Conservation (phyloP, 2,888 invertebrate species). For the Melieria omissa region DNA sequence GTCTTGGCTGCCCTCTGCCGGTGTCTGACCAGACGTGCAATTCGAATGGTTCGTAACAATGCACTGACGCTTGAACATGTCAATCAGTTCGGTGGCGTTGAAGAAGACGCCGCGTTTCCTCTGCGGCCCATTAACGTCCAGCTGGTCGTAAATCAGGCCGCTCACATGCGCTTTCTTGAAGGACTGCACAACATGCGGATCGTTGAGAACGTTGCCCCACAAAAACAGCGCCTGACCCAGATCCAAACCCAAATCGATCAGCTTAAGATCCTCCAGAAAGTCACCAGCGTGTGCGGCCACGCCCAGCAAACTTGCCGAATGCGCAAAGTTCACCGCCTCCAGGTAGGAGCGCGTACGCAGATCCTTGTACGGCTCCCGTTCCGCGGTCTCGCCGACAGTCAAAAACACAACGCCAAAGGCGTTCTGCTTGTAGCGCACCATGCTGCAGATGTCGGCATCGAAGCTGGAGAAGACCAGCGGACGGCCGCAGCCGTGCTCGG, state of each 20-base stretch:
- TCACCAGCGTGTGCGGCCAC: conserved; percentile 92
- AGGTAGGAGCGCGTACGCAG: conserved; percentile 81
- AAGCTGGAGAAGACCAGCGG: conserved; percentile 93
- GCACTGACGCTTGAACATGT: conserved; percentile 55
- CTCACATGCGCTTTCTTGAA: conserved; percentile 89
- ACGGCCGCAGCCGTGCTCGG: conserved; percentile 81
- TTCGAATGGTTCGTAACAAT: conserved; percentile 37
- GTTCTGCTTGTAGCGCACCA: conserved; percentile 94
- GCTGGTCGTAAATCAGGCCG: conserved; percentile 95
- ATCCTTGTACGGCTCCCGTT: conserved; percentile 80
- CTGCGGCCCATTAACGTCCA: conserved; percentile 68
- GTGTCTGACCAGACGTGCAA: background rate
- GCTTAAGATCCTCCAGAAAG: conserved; percentile 72
- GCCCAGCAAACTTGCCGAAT: conserved; percentile 84
- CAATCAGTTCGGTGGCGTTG: conserved; percentile 49
- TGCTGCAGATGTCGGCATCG: conserved; percentile 94
- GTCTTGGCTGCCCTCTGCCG: no score
- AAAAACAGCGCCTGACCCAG: conserved; percentile 89
- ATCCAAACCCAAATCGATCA: conserved; percentile 75
- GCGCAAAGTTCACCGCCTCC: conserved; percentile 83
- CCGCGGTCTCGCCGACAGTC: conserved; percentile 51
- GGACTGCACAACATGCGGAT: conserved; percentile 80
- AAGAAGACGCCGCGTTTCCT: conserved; percentile 57
- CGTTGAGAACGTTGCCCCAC: conserved; percentile 95
- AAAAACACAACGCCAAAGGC: conserved; percentile 94